Conservation (phyloP, 2,113 vertebrate genomes). For the Pangasianodon hypophthalmus region DNA sequence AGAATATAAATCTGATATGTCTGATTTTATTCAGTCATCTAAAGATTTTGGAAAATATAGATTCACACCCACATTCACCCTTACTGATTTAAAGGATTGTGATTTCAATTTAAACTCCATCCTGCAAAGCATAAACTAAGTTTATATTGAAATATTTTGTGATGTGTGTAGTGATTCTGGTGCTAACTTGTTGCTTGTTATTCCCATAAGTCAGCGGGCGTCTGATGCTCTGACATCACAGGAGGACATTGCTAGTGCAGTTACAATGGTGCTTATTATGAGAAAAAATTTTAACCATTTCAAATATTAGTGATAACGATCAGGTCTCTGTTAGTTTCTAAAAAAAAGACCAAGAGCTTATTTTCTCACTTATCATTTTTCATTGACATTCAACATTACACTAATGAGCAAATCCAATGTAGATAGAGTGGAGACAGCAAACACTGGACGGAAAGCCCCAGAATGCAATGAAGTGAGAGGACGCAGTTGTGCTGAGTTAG, state of each 20-base stretch:
- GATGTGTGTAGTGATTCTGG: background rate
- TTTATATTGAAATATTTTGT: background rate
- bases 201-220: background rate
- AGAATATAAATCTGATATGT: background rate
- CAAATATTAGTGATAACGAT: background rate
- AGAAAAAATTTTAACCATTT: background rate
- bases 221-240: background rate
- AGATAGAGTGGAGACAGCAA: background rate
- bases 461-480: background rate
- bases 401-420: background rate
- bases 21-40: background rate
- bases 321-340: too few relatives aligned
- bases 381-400: background rate
- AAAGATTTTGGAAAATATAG: background rate
- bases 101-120: background rate
- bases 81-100: background rate
- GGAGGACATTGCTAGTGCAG: background rate
- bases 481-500: background rate
- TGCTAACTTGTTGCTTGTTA: background rate
- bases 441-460: background rate
- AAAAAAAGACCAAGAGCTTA: too few relatives aligned
- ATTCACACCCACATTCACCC: background rate
- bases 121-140: background rate
- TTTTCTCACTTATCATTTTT: too few relatives aligned
- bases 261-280: background rate